Evolutionary conservation across 2,797 vertebrate species (phyloP).

Genomic region (Semotilus atromaculatus): DNA sequence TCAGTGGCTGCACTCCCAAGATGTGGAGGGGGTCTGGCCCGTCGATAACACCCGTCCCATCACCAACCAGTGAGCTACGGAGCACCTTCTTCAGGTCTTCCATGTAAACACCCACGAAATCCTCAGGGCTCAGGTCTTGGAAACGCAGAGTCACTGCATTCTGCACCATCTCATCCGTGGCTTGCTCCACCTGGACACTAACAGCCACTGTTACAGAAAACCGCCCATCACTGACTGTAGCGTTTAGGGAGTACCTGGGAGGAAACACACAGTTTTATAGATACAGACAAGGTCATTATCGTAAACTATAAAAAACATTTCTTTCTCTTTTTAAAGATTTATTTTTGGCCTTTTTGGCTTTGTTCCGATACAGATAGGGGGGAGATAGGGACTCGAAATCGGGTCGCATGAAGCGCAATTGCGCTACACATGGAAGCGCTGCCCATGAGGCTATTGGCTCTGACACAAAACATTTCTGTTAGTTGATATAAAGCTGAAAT

Average conservation of each 20-base stretch:
- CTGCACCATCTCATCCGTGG: constrained; percentile 86
- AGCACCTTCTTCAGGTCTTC: constrained; percentile 87
- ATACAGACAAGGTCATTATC: neutral
- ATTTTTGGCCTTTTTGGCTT: no score
- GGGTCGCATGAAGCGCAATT: neutral
- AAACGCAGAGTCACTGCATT: constrained; percentile 85
- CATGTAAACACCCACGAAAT: constrained; percentile 90
- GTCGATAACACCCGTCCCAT: constrained; percentile 64
- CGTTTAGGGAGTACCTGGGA: constrained; percentile 88
- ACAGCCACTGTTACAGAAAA: constrained; percentile 92
- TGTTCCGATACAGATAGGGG: neutral
- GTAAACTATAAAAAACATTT: neutral
- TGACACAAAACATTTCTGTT: neutral
- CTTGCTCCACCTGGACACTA: constrained; percentile 86
- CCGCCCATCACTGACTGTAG: constrained; percentile 93
- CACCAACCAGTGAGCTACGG: constrained; percentile 78
- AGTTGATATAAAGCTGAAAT: neutral
- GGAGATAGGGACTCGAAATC: neutral
- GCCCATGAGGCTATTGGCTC: neutral
- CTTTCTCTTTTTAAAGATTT: no score
- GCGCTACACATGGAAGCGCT: neutral
- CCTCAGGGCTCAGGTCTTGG: constrained; percentile 87
- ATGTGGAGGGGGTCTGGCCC: constrained; percentile 86
- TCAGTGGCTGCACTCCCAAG: constrained; percentile 85
- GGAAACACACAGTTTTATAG: neutral